Evolutionary conservation across 1,140 invertebrate species (phyloP), one percentile per base, ranked within the genome.

Genomic region (Eueides isabella): DNA sequence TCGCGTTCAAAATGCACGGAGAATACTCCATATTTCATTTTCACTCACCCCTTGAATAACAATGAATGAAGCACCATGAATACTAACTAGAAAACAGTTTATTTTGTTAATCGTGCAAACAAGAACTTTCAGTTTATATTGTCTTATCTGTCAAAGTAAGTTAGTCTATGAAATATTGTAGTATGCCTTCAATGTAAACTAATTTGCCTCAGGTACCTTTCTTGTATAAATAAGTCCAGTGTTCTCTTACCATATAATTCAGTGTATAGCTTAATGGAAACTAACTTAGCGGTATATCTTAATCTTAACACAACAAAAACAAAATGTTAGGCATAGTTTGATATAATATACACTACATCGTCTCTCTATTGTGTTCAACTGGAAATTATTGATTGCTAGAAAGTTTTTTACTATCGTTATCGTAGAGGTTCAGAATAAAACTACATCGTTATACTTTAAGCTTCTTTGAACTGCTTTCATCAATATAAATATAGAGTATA

Each of bases 21-120:
- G 86, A 90, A 89, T 84, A 86, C 81, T 88, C 89, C 89, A 91
- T 92, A 92, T 90, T 92, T 92, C 90, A 92, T 92, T 90, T 91
- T 84, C 84, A 72, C 83, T 77, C 89, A 84, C 82, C 68, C 61
- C 76, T 81, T 78, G 90, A 92, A 92, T 92, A 90, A 85, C 73
- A 91, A 92, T 90, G 85, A 92, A 86, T 79, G 38, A 75, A 86
- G 75, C 81, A 82, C 81, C 83, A 89, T 92, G 89, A 92, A 92
- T 92, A 90, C 85, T 87, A 92, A 91, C 79, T 81, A 90, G 88
- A 81, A 74, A 84, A 86, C 86, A 91, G 85, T 90, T 91, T 92
- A 90, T 87, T 87, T 88, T 84, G 89, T 88, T 92, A 92, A 92
- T 92, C 88, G 89, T 81, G 81, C 85, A 90, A 92, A 91, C 86